Evolutionary conservation across 2,113 vertebrate species (phyloP), one percentile per base, ranked within the genome.

Genomic region (Lepus timidus): DNA sequence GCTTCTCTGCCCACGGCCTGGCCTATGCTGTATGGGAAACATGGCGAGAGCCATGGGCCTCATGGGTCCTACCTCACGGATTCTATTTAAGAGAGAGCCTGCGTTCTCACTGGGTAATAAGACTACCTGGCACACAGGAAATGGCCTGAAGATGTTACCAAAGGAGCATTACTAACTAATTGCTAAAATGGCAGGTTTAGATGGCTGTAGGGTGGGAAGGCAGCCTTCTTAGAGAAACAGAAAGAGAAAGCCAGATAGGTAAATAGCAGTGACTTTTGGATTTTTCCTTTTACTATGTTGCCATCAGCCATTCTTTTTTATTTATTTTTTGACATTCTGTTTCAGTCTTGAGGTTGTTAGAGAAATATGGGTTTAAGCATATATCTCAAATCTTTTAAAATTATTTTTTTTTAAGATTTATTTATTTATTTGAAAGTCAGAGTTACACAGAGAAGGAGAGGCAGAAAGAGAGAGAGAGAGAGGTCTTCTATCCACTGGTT

Each of bases 261-360:
- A 92, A 95, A 84, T 5, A 23, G 67, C 31, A 79, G 25, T 88
- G 71, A 49, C 49, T 73, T 89, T 71, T 79, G 79, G 79, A 29
- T 39, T 94, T 95, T 96, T 71, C 62, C 31, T 93, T 86, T 79
- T 85, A 94, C 49, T 78, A 52, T 86, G 70, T n/a, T 82, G 29
- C 33, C 12, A 51, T 74, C 23, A 58, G 20, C 20, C 49, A 31
- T 93, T 96, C 9, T 70, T 33, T 85, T 51, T 91, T 36, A 36
- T 16, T 58, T 73, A 44, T 44, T 44, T 44, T 44, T 44, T 44
- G 44, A 44, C 44, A 44, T 44, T 44, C 44, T 44, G 44, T 44
- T 44, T 44, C 44, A 44, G 6, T 44, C 44, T 44, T 44, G 44
- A 44, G 44, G 44, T 44, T 44, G 44, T 44, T 44, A 44, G 44